Base-by-base conservation (phyloP, 2,797 vertebrate genomes). In the Sebastes trivittatus region DNA sequence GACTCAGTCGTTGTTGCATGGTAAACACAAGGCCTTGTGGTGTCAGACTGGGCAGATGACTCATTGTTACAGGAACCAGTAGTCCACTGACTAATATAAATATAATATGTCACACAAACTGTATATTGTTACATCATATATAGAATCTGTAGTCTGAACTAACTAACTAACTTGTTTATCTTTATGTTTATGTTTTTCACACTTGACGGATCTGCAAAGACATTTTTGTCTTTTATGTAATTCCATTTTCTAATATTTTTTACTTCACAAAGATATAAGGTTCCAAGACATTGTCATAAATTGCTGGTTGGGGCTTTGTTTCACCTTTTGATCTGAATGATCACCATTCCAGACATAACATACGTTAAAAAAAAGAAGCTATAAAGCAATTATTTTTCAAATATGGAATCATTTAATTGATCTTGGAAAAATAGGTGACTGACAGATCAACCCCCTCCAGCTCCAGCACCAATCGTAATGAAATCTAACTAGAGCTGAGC, bases 61-160 rank as follows among this genome's bases (percentile, higher is more conserved):
- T 68, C 36, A 46, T 13, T 55, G 42, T 11, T 59, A 82, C 52
- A 64, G 82, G 46, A 78, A 84, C 46, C 68, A 66, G 32, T 46
- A 8, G n/a, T 7, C 30, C 13, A 23, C 10, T 8, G 5, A 8
- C 34, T 54, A 49, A 58, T 30, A 49, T 42, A 20, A 60, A 32
- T 38, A 55, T 67, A 13, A 49, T 11, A 71, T 68, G 38, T 72
- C 67, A 62, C 63, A 75, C 9, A 27, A 16, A 56, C 46, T 54
- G 49, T 20, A 56, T 20, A 56, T 34, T 54, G 49, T 10, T 22
- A 3, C 13, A 49, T n/a, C 11, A 23, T 36, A 13, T 23, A 11
- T 25, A 13, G 18, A 38, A 4, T 27, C 5, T 49, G 29, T 38
- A 32, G 7, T 62, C 10, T 16, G 5, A 27, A 13, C 3, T 27